Base-by-base conservation (phyloP, 2,113 vertebrate species). In the Seriola dumerili region DNA sequence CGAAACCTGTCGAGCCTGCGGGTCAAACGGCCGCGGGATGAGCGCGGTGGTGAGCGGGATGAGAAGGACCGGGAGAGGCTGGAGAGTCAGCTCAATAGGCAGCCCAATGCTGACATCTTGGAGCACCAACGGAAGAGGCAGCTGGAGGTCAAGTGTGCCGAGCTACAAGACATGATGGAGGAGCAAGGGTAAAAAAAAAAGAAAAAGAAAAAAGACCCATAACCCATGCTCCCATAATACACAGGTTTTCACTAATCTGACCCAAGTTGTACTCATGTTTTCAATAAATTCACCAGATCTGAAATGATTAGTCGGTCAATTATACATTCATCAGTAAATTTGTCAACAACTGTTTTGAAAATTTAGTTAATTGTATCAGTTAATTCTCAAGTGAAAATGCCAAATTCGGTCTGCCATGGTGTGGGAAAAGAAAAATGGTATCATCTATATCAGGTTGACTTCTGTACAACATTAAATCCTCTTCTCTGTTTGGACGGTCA, bases 161-260 rank as follows among this genome's bases (percentile, higher is more conserved):
- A 98, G 91, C 95, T 98, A 88, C 96, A 97, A 91, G 97, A 98
- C 94, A 97, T 97, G 97, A 97, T 98, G 97, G 97, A 97, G 93
- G 97, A 98, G 91, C 97, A 98, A 79, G 97, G 97, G 97, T 98
- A 72, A 94, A 93, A 65, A 4, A 46, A 72, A 94, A 93, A 65
- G 8, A 38, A 38, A 38, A 25, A 25, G 2, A 29, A 29, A 29
- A 29, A 29, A 29, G 29, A 29, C 29, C 29, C 29, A 29, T 29
- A 29, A 29, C 29, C 29, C 2, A 36, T 2, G 11, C 29, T n/a
- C 2, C 12, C 17, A 1, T 9, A 19, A 25, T 59, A 10, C 13
- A 25, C 5, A 17, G 3, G 12, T 19, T 66, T 54, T 21, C 19
- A 38, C 46, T 50, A 17, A 10, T 17, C 13, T 52, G 1, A 16